phyloP scores from a whole-genome alignment of 2,888 invertebrate species.

The Drosophila pegasa region DNA sequence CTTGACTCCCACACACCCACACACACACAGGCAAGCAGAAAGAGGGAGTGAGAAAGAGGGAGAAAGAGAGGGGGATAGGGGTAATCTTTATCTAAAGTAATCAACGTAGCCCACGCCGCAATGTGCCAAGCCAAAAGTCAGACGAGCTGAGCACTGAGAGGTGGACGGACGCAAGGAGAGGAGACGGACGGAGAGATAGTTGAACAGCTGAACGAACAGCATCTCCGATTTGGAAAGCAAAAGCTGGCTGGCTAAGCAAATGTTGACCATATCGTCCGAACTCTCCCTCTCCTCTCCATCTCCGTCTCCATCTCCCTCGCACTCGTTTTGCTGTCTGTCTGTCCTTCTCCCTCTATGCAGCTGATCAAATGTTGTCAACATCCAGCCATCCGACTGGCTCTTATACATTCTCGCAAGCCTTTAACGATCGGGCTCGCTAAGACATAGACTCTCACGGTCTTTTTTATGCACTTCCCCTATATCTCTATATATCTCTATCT shows the following conservation, averaged over 20 bases:
- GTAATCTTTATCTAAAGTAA: conserved; percentile 59
- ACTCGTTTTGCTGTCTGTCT: background rate
- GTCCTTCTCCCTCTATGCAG: background rate
- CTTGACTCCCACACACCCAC: conserved; percentile 36
- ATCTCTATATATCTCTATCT: too few relatives aligned
- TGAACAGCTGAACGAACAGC: conserved; percentile 21
- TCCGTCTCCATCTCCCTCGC: background rate
- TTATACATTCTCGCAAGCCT: too few relatives aligned
- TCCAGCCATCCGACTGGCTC: background rate
- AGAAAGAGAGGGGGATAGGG: background rate
- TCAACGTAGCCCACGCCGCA: conserved; percentile 59
- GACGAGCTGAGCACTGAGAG: background rate
- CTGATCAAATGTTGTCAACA: background rate
- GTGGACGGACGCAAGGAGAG: background rate
- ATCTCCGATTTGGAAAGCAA: conserved; percentile 46
- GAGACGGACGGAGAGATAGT: background rate
- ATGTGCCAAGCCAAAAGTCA: conserved; percentile 16
- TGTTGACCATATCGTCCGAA: background rate
- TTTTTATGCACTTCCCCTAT: too few relatives aligned
- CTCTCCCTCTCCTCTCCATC: background rate
- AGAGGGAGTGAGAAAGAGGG: background rate
- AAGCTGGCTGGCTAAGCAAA: conserved; percentile 33
- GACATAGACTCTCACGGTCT: too few relatives aligned
- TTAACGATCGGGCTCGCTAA: too few relatives aligned
- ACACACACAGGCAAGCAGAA: background rate